phyloP scores from a whole-genome alignment of 2,113 vertebrate species.

The Melospiza melodia region DNA sequence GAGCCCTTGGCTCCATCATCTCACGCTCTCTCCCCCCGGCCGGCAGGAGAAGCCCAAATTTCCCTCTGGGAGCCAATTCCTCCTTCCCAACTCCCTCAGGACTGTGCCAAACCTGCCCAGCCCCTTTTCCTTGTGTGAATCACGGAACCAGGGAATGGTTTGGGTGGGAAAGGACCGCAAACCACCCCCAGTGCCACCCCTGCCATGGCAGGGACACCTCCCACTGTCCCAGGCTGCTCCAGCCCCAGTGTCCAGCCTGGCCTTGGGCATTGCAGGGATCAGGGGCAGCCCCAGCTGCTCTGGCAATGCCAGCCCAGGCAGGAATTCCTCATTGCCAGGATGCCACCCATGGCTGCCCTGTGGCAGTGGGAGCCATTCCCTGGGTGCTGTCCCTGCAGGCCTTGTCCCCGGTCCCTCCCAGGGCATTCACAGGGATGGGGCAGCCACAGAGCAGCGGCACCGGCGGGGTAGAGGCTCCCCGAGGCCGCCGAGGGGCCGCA shows the following conservation, averaged over 20 bases:
- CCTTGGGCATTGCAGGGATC: not conserved
- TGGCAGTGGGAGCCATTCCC: not conserved
- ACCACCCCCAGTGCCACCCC: not conserved
- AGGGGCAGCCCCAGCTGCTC: not conserved
- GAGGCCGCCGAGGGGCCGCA: too few relatives aligned
- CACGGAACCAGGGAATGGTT: fast-evolving
- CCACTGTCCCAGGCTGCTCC: not conserved
- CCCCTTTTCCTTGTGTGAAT: not conserved
- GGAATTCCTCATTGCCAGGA: fast-evolving
- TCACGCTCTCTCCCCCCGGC: fast-evolving
- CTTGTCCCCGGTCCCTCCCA: not conserved
- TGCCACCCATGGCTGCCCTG: not conserved
- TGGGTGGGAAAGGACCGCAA: fast-evolving
- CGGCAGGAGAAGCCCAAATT: fast-evolving
- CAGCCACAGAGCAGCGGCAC: not conserved
- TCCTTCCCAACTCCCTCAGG: not conserved
- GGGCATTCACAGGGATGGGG: not conserved
- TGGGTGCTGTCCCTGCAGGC: not conserved
- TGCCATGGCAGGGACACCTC: not conserved
- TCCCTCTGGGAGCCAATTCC: not conserved
- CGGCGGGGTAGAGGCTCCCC: too few relatives aligned
- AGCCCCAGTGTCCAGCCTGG: not conserved
- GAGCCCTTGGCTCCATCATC: fast-evolving
- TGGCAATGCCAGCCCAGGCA: not conserved
- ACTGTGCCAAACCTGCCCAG: not conserved